Evolutionary conservation across 2,888 invertebrate genomes (phyloP).

Genomic region (Chromoteleia sp.): DNA sequence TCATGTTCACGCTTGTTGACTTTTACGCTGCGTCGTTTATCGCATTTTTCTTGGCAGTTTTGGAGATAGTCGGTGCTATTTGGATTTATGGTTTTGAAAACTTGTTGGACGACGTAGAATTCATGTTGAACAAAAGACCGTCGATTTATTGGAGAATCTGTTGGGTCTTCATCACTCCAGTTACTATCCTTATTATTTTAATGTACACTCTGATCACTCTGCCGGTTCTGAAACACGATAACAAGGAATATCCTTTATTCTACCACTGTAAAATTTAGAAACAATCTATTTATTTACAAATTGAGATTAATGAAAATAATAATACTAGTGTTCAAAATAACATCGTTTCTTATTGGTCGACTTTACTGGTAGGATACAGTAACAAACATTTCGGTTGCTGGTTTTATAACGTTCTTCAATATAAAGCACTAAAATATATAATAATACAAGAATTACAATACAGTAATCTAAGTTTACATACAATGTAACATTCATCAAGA

Average conservation of each 20-base stretch:
- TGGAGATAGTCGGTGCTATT: constrained; percentile 83
- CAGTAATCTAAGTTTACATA: no score
- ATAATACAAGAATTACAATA: no score
- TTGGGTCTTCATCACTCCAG: constrained; percentile 91
- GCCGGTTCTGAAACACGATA: constrained; percentile 87
- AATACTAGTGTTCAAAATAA: no score
- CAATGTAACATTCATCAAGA: no score
- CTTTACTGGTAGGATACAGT: no score
- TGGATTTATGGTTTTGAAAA: constrained; percentile 86
- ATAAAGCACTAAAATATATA: no score
- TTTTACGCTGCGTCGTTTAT: constrained; percentile 84
- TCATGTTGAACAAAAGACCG: constrained; percentile 90
- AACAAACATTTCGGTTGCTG: no score
- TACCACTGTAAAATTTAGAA: constrained; percentile 86
- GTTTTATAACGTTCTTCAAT: no score
- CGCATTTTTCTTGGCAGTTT: constrained; percentile 84
- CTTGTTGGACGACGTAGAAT: constrained; percentile 90
- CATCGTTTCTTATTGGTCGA: no score
- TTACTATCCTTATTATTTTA: constrained; percentile 89
- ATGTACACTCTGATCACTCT: constrained; percentile 89
- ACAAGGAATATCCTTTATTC: constrained; percentile 86
- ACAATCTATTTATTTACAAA: neutral
- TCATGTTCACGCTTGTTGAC: constrained; percentile 84
- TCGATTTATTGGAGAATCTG: constrained; percentile 92
- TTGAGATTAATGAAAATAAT: no score